A percentile compares a stretch with the other conserved stretches of the same genome.
Conservation (phyloP, 1,140 invertebrate species). For the Pogonognathellus flavescens region DNA sequence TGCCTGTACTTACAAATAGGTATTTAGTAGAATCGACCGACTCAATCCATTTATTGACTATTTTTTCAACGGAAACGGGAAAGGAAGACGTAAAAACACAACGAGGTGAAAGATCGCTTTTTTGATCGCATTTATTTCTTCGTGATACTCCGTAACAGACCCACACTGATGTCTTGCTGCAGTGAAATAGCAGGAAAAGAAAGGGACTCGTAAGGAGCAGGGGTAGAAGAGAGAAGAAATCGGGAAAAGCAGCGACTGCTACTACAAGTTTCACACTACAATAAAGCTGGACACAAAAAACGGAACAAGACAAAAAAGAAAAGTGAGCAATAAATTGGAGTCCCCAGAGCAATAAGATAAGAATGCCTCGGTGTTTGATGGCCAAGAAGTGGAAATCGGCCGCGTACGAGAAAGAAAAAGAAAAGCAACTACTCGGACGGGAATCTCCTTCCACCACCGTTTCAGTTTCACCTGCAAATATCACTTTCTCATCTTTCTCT, state of each 20-base stretch:
- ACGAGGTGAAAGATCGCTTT: too few relatives aligned
- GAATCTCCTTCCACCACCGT: slow-evolving; percentile 28
- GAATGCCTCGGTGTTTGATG: slow-evolving; percentile 89
- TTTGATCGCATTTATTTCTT: too few relatives aligned
- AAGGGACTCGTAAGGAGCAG: background rate
- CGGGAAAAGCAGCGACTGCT: too few relatives aligned
- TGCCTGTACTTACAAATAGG: too few relatives aligned
- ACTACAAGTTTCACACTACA: background rate
- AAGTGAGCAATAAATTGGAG: slow-evolving; percentile 43
- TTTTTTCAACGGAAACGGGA: too few relatives aligned
- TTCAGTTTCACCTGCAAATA: background rate
- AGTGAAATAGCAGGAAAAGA: too few relatives aligned
- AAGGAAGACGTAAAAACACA: too few relatives aligned
- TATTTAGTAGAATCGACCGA: too few relatives aligned
- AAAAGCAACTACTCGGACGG: slow-evolving; percentile 46
- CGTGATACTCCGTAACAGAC: too few relatives aligned
- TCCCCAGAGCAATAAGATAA: slow-evolving; percentile 58
- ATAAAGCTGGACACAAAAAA: background rate
- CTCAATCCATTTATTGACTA: too few relatives aligned
- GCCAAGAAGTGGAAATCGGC: slow-evolving; percentile 89
- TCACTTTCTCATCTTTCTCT: slow-evolving; percentile 18
- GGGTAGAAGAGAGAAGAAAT: slow-evolving; percentile 1
- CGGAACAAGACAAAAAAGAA: slow-evolving; percentile 18
- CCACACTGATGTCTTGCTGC: too few relatives aligned
- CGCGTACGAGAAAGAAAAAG: slow-evolving; percentile 65